These are phyloP conservation scores for Drosophila serrata DNA, from an alignment of 1,140 invertebrate species.

Conservation along the genomic window DNA sequence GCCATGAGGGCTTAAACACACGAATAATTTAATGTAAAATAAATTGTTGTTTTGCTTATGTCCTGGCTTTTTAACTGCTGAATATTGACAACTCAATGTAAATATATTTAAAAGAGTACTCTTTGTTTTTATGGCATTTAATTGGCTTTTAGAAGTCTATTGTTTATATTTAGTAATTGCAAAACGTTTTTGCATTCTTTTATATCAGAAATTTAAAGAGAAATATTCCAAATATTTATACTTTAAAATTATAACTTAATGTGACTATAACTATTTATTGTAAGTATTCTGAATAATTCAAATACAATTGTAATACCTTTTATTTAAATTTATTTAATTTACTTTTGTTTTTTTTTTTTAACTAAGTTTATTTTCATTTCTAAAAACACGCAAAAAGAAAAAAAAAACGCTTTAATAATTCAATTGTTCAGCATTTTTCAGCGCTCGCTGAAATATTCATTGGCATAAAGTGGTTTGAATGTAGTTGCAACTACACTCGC, in stretches of 20 bases:
- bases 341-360: too few species aligned
- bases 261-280: too few species aligned
- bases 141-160: not conserved
- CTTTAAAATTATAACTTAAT: not conserved
- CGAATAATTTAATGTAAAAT: constrained; percentile 10
- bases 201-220: not conserved
- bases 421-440: constrained; percentile 1
- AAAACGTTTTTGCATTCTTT: not conserved
- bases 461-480: not conserved
- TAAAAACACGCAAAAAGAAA: not conserved
- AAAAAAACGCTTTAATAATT: constrained; percentile 17
- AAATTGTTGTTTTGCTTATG: constrained; percentile 11
- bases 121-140: constrained; percentile 6
- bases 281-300: not conserved
- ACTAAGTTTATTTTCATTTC: too few species aligned
- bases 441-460: constrained; percentile 13
- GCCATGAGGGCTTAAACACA: constrained; percentile 2
- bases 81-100: constrained; percentile 17
- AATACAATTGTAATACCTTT: not conserved
- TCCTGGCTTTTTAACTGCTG: not conserved
- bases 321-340: not conserved
- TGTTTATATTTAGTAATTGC: not conserved
- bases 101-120: not conserved
- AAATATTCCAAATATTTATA: not conserved
- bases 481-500: constrained; percentile 12